Conservation (phyloP, 2,888 invertebrate species). For the Tenodera sinensis region DNA sequence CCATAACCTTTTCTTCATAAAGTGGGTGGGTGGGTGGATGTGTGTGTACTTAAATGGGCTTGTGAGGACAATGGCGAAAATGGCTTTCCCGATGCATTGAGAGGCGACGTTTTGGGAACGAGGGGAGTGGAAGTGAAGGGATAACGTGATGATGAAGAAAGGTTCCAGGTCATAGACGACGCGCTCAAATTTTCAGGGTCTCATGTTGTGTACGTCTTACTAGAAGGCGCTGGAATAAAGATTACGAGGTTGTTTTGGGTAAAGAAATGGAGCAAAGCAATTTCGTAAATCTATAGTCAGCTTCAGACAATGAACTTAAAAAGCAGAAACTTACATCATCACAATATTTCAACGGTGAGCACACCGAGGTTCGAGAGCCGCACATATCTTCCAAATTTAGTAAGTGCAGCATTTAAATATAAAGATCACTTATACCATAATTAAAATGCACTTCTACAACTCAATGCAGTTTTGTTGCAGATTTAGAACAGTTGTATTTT, state of each 20-base stretch:
- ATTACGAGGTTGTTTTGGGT: not conserved
- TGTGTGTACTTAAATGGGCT: not conserved
- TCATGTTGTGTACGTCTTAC: not conserved
- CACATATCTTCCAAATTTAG: too few species aligned
- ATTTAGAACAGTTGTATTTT: too few species aligned
- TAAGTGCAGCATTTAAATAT: too few species aligned
- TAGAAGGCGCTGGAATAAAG: not conserved
- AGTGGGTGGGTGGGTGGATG: not conserved
- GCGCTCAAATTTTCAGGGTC: not conserved
- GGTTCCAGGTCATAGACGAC: not conserved
- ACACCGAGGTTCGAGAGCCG: too few species aligned
- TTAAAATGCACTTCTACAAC: too few species aligned
- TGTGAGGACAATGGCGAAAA: conserved; percentile 21
- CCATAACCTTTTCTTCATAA: conserved; percentile 16
- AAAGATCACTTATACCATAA: too few species aligned
- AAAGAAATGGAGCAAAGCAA: not conserved
- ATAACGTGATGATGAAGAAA: not conserved
- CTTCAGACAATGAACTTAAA: too few species aligned
- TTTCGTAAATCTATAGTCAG: not conserved
- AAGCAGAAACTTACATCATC: too few species aligned
- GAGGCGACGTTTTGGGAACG: not conserved
- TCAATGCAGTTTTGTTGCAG: too few species aligned
- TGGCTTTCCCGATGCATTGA: conserved; percentile 23
- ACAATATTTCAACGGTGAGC: too few species aligned
- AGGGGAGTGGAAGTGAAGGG: not conserved